Evolutionary conservation across 2,797 vertebrate genomes (phyloP), one percentile per base, ranked within the genome.

Genomic region (Syncerus caffer): DNA sequence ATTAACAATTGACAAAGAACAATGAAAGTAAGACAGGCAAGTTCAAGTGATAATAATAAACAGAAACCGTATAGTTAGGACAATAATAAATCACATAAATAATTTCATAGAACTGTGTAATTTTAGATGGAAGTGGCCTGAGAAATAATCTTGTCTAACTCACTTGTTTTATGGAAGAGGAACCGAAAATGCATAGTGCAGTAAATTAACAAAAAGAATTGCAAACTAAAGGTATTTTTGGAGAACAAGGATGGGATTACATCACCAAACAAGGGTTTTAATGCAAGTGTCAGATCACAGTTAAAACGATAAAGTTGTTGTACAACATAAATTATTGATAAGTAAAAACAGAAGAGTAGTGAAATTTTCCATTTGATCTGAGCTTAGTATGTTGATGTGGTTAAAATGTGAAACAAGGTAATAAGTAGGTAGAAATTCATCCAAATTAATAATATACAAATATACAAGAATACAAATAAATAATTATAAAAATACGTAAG

Each of bases 141-240:
- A 79, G 55, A 94, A 90, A 93, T 79, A 97, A 95, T 64, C 89
- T 95, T 91, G 71, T 89, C 82, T 38, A 31, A 38, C 42, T 90
- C 85, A 64, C 7, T 83, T 79, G 53, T 93, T 93, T 89, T 93
- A 94, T 83, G 34, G 91, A 93, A 96, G 45, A 94, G 60, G 34
- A 96, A 93, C 51, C 15, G 27, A 67, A 97, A 95, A 78, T 38
- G 62, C 38, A 21, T 1, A 64, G 57, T 76, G 14, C 27, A 94
- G 57, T 57, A 57, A 94, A 87, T 91, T 91, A 95, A 85, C 86
- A 94, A 89, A 95, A 90, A 85, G 47, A 74, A 53, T 3, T 76
- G 29, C 83, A 97, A 95, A 97, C 80, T 80, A 89, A 95, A 83
- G 87, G 85, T 96, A 95, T 93, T 97, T 95, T 90, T 84, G 86